These are phyloP conservation scores for Agrilus cyanescens DNA, from an alignment of 2,888 invertebrate species.

Conservation along the genomic window DNA sequence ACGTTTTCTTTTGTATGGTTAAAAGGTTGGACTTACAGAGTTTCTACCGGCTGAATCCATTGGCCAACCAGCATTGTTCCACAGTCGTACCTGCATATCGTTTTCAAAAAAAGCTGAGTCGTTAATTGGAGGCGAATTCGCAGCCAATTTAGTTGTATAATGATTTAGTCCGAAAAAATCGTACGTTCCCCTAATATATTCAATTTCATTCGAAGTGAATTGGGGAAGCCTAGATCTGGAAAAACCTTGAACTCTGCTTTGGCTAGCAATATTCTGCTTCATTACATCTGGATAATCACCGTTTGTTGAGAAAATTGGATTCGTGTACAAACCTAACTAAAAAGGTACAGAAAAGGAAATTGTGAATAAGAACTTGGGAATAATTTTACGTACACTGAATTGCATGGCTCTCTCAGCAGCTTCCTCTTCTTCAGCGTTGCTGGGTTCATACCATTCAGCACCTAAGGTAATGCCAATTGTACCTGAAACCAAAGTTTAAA, in stretches of 20 bases:
- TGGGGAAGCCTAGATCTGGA: constrained; percentile 43
- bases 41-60: constrained; percentile 37
- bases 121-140: constrained; percentile 2
- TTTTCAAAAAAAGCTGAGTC: constrained; percentile 3
- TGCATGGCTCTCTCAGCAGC: constrained; percentile 7
- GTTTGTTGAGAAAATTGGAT: constrained; percentile 41
- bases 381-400: constrained; percentile 37
- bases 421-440: constrained; percentile 4
- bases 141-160: constrained; percentile 29
- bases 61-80: constrained; percentile 36
- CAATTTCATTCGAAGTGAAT: constrained; percentile 40
- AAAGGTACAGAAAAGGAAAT: constrained; percentile 24
- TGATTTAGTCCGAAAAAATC: constrained; percentile 42
- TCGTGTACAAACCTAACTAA: constrained; percentile 40
- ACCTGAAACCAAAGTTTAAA: no score
- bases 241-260: constrained; percentile 43
- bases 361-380: constrained; percentile 19
- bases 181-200: constrained; percentile 32
- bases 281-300: constrained; percentile 48
- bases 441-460: not conserved
- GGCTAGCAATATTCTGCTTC: constrained; percentile 40
- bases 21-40: constrained; percentile 23
- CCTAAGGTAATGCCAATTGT: not conserved
- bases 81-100: constrained; percentile 33
- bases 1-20: no score